Conservation (phyloP, 35 echinoderm and acorn worm species). For the Diadema setosum region DNA sequence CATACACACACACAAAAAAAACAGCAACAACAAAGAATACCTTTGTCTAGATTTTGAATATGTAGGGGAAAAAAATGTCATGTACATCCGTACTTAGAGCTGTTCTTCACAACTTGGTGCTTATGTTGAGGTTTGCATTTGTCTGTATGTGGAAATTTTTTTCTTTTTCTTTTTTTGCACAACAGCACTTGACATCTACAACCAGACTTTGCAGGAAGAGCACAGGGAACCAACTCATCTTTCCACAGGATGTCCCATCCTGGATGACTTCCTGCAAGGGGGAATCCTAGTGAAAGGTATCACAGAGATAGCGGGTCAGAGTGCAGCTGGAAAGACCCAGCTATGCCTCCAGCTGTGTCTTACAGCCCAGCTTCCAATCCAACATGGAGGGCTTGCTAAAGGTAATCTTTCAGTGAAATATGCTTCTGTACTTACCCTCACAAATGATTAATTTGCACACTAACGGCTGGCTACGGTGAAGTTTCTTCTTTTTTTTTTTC, state of each 20-base stretch:
- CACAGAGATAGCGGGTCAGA: constrained; percentile 94
- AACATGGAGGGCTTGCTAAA: constrained; percentile 61
- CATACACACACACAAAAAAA: no score
- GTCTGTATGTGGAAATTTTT: no score
- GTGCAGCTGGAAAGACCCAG: constrained; percentile 94
- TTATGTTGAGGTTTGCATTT: no score
- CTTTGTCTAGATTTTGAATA: no score
- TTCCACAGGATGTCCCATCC: constrained; percentile 59
- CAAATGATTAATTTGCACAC: no score
- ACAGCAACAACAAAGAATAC: no score
- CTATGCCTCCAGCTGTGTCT: constrained; percentile 91
- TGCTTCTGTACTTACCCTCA: no score
- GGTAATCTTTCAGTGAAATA: constrained; percentile 72
- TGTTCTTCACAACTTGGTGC: no score
- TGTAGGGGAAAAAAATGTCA: no score
- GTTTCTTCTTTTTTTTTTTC: no score
- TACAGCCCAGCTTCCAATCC: constrained; percentile 46
- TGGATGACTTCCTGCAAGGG: constrained; percentile 86
- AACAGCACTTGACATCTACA: constrained; percentile 60
- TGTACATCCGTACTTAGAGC: no score
- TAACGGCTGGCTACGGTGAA: no score
- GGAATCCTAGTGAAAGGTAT: constrained; percentile 79
- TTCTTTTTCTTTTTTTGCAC: background rate
- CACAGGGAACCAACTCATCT: background rate
- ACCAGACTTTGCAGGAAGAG: constrained; percentile 28